A percentile compares a stretch with the other conserved stretches of the same genome.
phyloP scores from a whole-genome alignment of 2,797 vertebrate species.

The Myotis findleyi region DNA sequence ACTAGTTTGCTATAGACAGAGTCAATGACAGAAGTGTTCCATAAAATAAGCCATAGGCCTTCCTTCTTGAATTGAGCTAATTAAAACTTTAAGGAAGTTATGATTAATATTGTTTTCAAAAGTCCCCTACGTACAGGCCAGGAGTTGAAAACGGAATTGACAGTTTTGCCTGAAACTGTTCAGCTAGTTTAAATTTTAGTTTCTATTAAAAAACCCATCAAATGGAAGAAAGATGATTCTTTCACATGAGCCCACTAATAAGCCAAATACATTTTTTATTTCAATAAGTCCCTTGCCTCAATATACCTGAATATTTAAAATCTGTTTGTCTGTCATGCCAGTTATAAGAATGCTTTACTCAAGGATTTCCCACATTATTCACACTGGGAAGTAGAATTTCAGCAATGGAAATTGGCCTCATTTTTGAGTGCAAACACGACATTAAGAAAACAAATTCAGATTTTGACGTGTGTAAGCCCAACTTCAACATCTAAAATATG shows the following conservation, averaged over 20 bases:
- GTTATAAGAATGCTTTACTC: neutral
- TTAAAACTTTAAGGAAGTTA: neutral
- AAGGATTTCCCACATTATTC: neutral
- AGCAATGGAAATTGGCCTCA: neutral
- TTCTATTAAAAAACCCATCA: constrained; percentile 29
- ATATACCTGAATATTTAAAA: neutral
- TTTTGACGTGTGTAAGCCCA: neutral
- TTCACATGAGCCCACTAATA: neutral
- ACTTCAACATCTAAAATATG: neutral
- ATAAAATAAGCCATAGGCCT: neutral
- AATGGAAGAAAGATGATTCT: neutral
- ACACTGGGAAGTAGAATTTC: neutral
- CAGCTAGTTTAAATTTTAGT: neutral
- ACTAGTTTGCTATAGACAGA: neutral
- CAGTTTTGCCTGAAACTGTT: neutral
- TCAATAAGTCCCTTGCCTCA: neutral
- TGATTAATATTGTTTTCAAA: constrained; percentile 52
- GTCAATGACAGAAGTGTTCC: neutral
- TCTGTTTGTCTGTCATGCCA: neutral
- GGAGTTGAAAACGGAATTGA: neutral
- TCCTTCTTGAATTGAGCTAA: neutral
- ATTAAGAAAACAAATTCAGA: neutral
- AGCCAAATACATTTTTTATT: neutral
- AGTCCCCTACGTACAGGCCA: neutral
- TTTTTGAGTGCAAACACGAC: neutral